Conservation (phyloP, 1,140 invertebrate species). For the Zaprionus lachaisei region DNA sequence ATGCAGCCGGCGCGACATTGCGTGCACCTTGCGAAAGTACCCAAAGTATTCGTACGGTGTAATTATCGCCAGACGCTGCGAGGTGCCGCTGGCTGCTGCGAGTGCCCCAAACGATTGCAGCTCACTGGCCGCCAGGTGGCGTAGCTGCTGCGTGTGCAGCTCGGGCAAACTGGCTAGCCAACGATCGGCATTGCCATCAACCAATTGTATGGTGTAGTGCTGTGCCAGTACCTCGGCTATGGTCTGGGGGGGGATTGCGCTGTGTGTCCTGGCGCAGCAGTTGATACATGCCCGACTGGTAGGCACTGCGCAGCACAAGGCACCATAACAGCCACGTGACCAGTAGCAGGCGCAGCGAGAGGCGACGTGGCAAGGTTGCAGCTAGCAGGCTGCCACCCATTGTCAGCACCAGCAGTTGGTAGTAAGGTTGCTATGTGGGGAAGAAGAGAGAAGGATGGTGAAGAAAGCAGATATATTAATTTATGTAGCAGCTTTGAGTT, state of each 20-base stretch:
- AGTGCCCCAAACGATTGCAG: slow-evolving; percentile 58
- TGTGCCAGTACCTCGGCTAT: slow-evolving; percentile 67
- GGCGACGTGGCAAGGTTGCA: slow-evolving; percentile 31
- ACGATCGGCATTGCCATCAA: slow-evolving; percentile 51
- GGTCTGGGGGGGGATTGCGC: slow-evolving; percentile 69
- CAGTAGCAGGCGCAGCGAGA: slow-evolving; percentile 43
- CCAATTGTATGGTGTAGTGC: slow-evolving; percentile 59
- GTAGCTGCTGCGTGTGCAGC: slow-evolving; percentile 37
- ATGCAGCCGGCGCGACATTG: slow-evolving; percentile 61
- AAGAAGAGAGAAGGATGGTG: neutral
- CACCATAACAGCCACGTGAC: slow-evolving; percentile 59
- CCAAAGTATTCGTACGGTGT: slow-evolving; percentile 76
- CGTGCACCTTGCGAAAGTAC: slow-evolving; percentile 70
- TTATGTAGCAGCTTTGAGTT: too few relatives aligned
- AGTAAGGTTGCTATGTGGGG: slow-evolving; percentile 35
- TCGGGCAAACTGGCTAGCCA: slow-evolving; percentile 68
- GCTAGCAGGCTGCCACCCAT: slow-evolving; percentile 62
- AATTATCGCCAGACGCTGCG: slow-evolving; percentile 54
- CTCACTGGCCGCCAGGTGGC: slow-evolving; percentile 54
- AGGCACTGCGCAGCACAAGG: slow-evolving; percentile 62
- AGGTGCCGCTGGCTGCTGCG: slow-evolving; percentile 52
- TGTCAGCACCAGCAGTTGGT: slow-evolving; percentile 63
- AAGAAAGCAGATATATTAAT: neutral
- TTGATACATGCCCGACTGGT: slow-evolving; percentile 78
- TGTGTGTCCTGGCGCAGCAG: slow-evolving; percentile 68